A percentile compares a stretch with the other conserved stretches of the same genome.
Conservation (phyloP, 2,888 invertebrate genomes). For the Leptarthrus brevirostris region DNA sequence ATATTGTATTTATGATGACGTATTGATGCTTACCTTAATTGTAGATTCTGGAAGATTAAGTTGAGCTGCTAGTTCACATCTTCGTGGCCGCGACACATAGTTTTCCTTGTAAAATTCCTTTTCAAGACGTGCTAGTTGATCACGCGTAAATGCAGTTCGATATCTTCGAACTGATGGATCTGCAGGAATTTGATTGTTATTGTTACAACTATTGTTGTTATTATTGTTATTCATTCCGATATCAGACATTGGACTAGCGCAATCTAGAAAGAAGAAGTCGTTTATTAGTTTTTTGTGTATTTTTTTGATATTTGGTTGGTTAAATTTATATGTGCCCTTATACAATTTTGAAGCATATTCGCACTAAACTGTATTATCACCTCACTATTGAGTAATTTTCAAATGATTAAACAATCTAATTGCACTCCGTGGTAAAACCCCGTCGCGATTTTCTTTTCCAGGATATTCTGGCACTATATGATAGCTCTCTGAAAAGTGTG, state of each 20-base stretch:
- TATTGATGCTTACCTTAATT: slow-evolving; percentile 82
- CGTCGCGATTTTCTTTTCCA: no score
- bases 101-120: slow-evolving; percentile 97
- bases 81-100: slow-evolving; percentile 93
- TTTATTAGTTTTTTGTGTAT: not conserved
- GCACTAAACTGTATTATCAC: no score
- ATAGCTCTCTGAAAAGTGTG: no score
- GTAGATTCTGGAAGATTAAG: slow-evolving; percentile 95
- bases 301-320: no score
- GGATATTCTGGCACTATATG: no score
- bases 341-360: no score
- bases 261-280: slow-evolving; percentile 64
- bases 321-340: no score
- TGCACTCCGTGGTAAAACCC: no score
- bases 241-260: slow-evolving; percentile 66
- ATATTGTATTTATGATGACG: not conserved
- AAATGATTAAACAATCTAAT: no score
- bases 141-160: slow-evolving; percentile 95
- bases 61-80: slow-evolving; percentile 94
- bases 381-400: no score
- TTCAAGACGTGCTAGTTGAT: slow-evolving; percentile 91
- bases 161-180: slow-evolving; percentile 86
- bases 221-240: slow-evolving; percentile 56
- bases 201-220: slow-evolving; percentile 26
- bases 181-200: slow-evolving; percentile 62